These are phyloP conservation scores for Drosophila tropicalis DNA, from an alignment of 1,140 invertebrate genomes.

Conservation along the genomic window DNA sequence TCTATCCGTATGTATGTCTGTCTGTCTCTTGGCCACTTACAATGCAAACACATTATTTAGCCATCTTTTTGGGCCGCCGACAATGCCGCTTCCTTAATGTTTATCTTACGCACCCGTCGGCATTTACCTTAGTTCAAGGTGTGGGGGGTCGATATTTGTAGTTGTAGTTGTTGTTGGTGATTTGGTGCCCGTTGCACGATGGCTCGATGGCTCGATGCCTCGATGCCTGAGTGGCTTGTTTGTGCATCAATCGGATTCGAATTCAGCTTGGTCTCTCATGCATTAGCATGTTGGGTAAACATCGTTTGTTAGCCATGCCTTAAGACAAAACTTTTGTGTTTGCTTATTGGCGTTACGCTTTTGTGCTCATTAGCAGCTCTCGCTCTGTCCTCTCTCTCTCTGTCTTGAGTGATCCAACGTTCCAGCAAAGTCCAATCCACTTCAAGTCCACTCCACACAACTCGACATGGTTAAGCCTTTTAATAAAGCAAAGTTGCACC, in stretches of 20 bases:
- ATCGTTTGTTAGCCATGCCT: conserved; percentile 70
- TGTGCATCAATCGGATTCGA: conserved; percentile 66
- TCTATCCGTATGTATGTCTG: background rate
- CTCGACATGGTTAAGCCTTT: conserved; percentile 81
- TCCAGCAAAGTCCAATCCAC: background rate
- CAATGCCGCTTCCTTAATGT: conserved; percentile 47
- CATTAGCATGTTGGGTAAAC: conserved; percentile 79
- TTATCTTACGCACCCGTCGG: conserved; percentile 82
- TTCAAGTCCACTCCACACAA: conserved; percentile 4
- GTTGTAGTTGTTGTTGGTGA: conserved; percentile 21
- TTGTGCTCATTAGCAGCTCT: conserved; percentile 77
- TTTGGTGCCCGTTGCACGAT: conserved; percentile 1
- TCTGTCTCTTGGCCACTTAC: conserved; percentile 72
- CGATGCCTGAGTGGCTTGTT: conserved; percentile 36
- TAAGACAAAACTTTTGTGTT: conserved; percentile 73
- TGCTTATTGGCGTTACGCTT: conserved; percentile 74
- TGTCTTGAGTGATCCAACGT: background rate
- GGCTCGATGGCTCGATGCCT: no score
- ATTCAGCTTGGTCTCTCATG: conserved; percentile 58
- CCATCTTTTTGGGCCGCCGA: conserved; percentile 74
- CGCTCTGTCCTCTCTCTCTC: background rate
- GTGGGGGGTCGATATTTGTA: conserved; percentile 33
- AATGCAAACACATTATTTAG: conserved; percentile 80
- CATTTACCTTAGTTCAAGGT: conserved; percentile 48
- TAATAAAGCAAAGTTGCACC: conserved; percentile 77